phyloP scores from a whole-genome alignment of 1,140 invertebrate genomes.

The Dufourea novaeangliae region DNA sequence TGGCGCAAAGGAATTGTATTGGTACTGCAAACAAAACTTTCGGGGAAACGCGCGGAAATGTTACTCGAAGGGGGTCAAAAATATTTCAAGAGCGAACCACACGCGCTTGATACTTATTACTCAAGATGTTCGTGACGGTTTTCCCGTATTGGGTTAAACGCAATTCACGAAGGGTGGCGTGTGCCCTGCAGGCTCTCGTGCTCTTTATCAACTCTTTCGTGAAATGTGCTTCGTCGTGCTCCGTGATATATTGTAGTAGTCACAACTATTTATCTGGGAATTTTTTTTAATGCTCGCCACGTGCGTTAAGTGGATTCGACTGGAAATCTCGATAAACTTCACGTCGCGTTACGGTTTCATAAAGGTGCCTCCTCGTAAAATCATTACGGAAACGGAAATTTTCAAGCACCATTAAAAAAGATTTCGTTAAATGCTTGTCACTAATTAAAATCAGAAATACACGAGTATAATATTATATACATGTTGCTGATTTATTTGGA shows the following conservation, averaged over 20 bases:
- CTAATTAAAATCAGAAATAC: not conserved
- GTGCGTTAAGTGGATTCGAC: conserved; percentile 41
- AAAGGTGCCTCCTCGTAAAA: not conserved
- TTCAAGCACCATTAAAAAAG: too few relatives aligned
- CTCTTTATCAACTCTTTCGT: conserved; percentile 59
- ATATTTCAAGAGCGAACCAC: conserved; percentile 23
- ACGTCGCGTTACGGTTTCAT: not conserved
- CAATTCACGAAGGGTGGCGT: conserved; percentile 64
- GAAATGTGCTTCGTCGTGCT: conserved; percentile 50
- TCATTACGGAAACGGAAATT: not conserved
- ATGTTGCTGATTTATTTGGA: too few relatives aligned
- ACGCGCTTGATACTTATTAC: conserved; percentile 27
- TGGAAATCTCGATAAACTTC: conserved; percentile 36
- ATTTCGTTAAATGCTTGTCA: not conserved
- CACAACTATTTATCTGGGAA: conserved; percentile 55
- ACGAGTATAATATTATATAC: too few relatives aligned
- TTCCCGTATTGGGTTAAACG: conserved; percentile 62
- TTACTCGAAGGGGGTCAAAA: not conserved
- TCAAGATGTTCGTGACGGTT: conserved; percentile 62
- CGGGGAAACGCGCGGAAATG: not conserved
- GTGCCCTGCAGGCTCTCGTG: conserved; percentile 55
- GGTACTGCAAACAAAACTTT: not conserved
- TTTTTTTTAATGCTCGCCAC: conserved; percentile 38
- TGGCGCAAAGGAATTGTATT: not conserved
- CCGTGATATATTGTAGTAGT: conserved; percentile 49